A percentile compares a stretch with the other conserved stretches of the same genome.
phyloP scores from a whole-genome alignment of 23 tunicate genomes.

The Corella eumyota region DNA sequence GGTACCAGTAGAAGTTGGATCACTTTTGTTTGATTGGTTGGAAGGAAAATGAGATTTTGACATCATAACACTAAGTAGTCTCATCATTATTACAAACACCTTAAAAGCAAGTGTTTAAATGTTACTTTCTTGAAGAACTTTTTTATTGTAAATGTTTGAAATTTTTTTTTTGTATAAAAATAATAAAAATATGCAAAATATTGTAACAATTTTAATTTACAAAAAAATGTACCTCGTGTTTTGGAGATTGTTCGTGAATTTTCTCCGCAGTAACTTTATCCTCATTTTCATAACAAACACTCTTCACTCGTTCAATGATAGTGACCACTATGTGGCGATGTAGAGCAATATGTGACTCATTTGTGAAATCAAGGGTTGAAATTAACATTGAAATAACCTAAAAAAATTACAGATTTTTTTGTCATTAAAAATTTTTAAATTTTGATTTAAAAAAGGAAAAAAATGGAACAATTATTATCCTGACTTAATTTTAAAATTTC shows the following conservation, averaged over 20 bases:
- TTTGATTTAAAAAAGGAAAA: too few relatives aligned
- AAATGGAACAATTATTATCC: too few relatives aligned
- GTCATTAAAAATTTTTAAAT: too few relatives aligned
- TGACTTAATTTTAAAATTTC: too few relatives aligned
- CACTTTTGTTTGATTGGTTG: slow-evolving; percentile 1
- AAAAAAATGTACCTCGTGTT: slow-evolving; percentile 26
- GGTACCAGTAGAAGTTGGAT: not conserved
- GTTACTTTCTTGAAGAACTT: not conserved
- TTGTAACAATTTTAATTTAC: not conserved
- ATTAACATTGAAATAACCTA: slow-evolving; percentile 39
- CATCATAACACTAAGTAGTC: slow-evolving; percentile 64
- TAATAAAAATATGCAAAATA: too few relatives aligned
- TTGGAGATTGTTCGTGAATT: slow-evolving; percentile 21
- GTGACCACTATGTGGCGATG: slow-evolving; percentile 26
- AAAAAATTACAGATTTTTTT: too few relatives aligned
- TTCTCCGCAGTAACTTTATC: not conserved
- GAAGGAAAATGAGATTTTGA: slow-evolving; percentile 17
- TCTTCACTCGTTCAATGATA: slow-evolving; percentile 19
- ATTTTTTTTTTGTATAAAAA: too few relatives aligned
- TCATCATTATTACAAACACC: slow-evolving; percentile 61
- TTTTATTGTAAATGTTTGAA: too few relatives aligned
- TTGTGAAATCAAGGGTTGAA: slow-evolving; percentile 12
- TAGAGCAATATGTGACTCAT: slow-evolving; percentile 4
- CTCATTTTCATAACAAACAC: not conserved
- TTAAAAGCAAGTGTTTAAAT: not conserved